Percentiles rank a stretch among this genome's conserved stretches.
Conservation (phyloP, 2,113 vertebrate genomes). For the Peromyscus polionotus region DNA sequence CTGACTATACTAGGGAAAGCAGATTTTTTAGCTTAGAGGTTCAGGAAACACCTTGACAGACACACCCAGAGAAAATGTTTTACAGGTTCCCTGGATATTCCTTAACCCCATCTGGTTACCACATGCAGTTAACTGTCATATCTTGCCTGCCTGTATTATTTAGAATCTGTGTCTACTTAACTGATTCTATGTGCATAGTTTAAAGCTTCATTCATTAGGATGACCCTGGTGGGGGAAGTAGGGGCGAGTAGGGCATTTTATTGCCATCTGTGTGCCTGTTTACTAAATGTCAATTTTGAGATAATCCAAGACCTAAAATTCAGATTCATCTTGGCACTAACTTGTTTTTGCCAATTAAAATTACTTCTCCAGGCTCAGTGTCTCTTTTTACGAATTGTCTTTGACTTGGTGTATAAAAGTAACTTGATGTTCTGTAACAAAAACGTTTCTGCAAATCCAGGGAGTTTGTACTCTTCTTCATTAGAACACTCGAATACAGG, state of each 20-base stretch:
- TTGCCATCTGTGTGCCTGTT: neutral
- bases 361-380: neutral
- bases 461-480: conserved; percentile 44
- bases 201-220: neutral
- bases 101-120: neutral
- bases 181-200: conserved; percentile 46
- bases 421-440: conserved; percentile 29
- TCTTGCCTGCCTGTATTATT: conserved; percentile 21
- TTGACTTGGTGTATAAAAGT: neutral
- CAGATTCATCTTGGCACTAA: conserved; percentile 8
- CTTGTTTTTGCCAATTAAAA: conserved; percentile 46
- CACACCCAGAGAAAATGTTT: neutral
- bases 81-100: neutral
- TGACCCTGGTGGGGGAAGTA: neutral
- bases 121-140: neutral
- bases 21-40: neutral
- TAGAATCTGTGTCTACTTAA: conserved; percentile 27
- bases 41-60: neutral
- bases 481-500: neutral
- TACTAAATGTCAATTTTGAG: conserved; percentile 45
- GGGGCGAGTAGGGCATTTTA: neutral
- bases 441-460: neutral
- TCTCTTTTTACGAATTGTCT: conserved; percentile 31
- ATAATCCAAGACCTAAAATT: conserved; percentile 39
- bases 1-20: neutral